Evolutionary conservation across 2,113 vertebrate genomes (phyloP), one percentile per base, ranked within the genome.

Genomic region (Cyprinodon brontotheroides): DNA sequence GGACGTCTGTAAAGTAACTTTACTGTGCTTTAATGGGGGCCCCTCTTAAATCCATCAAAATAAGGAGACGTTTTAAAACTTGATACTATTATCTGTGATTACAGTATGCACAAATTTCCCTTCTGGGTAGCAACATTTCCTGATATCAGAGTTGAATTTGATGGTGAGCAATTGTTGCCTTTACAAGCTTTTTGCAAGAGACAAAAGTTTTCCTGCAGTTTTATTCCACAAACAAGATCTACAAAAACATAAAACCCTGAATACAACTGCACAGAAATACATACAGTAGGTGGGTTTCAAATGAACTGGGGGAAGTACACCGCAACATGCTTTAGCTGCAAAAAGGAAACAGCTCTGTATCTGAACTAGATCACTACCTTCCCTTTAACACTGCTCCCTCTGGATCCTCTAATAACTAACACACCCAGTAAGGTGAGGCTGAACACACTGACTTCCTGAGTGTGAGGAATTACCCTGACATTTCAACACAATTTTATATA

Each of bases 41-140:
- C 43, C 9, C 6, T 1, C 36, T 43, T 5, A 0, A 64, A 65
- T 53, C 62, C 38, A 74, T 70, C 63, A 11, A 70, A 84, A 81
- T 11, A 61, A 65, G 68, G 57, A 70, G 68, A 29, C 68, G 65
- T 72, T 47, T 67, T 13, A 77, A 72, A 14, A 15, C 50, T 36
- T 76, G 50, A 78, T 50, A 71, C 15, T 37, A 63, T 86, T 93
- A 93, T 93, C 86, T 89, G 3, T 53, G 36, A 66, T 66, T 1
- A 29, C 29, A 29, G 29, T 72, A 45, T 65, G 68, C 89, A 92
- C 67, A 83, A 50, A 61, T 39, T 81, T 87, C 86, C 88, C 86
- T 80, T 43, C 72, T 78, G 79, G 80, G 76, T 3, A 65, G 68
- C 40, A 68, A 8, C 38, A 45, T 64, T 87, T 91, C 89, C 87